Evolutionary conservation across 2,113 vertebrate genomes (phyloP).

Genomic region (Halcyon malimbica): DNA sequence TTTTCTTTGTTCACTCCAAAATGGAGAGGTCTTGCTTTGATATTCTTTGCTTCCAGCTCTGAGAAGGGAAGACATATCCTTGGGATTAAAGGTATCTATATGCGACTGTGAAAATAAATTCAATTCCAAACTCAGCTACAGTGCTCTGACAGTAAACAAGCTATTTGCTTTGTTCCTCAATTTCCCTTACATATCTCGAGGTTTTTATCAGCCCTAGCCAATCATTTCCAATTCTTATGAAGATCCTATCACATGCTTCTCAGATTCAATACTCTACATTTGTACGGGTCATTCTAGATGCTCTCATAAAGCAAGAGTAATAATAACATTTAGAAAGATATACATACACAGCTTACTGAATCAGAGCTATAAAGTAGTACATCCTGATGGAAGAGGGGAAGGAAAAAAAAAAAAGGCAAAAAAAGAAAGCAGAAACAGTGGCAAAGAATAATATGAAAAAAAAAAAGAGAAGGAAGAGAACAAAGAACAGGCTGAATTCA

Average conservation of each 20-base stretch:
- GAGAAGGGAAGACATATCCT: background rate
- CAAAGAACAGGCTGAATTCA: background rate
- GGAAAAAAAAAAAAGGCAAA: background rate
- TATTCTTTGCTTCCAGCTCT: background rate
- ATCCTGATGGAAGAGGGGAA: rapidly evolving
- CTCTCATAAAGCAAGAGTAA: background rate
- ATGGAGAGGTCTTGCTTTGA: background rate
- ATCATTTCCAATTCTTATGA: background rate
- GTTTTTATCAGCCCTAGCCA: background rate
- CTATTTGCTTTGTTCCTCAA: background rate
- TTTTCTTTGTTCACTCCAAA: background rate
- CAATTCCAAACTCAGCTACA: background rate
- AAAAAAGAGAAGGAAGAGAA: background rate
- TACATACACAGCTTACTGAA: background rate
- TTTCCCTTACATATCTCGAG: background rate
- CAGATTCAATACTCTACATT: background rate
- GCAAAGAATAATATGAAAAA: background rate
- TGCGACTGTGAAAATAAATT: background rate
- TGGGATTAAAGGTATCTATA: background rate
- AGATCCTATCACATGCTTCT: background rate
- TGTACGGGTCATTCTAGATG: background rate
- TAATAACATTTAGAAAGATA: background rate
- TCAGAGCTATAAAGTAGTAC: background rate
- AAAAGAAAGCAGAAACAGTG: background rate
- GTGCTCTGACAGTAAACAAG: background rate